Conservation (phyloP, 2,888 invertebrate genomes). For the Lepidochitona cinerea region DNA sequence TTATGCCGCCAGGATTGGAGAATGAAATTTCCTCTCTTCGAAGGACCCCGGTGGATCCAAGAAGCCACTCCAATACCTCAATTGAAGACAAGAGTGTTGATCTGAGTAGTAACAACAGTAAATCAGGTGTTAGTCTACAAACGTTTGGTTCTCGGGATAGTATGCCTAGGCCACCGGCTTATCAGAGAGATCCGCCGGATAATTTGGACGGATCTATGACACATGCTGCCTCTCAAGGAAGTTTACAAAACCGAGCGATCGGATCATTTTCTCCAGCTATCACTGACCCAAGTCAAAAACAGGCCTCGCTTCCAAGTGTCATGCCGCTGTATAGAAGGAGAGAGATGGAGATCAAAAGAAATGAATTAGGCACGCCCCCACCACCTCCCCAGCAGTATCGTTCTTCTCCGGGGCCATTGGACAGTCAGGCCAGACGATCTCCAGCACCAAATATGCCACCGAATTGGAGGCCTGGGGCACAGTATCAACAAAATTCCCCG, state of each 20-base stretch:
- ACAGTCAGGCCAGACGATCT: neutral
- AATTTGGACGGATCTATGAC: neutral
- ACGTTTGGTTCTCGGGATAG: neutral
- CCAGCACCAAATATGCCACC: neutral
- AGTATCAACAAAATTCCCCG: neutral
- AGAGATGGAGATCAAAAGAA: neutral
- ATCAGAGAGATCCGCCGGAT: neutral
- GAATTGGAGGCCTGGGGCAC: neutral
- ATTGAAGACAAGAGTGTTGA: neutral
- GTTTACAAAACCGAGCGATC: neutral
- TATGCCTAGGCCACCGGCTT: neutral
- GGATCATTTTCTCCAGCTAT: neutral
- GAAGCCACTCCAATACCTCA: neutral
- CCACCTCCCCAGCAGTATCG: neutral
- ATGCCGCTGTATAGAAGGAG: neutral
- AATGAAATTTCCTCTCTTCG: conserved; percentile 49
- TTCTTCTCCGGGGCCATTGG: neutral
- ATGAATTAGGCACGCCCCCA: neutral
- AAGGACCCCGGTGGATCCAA: conserved; percentile 3
- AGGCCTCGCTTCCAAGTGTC: neutral
- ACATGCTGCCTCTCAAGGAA: neutral
- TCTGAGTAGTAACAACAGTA: neutral
- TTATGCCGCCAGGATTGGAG: conserved; percentile 42
- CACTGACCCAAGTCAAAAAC: neutral
- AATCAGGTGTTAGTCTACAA: neutral